Evolutionary conservation across 2,113 vertebrate genomes (phyloP).

Genomic region (Paramormyrops kingsleyae): DNA sequence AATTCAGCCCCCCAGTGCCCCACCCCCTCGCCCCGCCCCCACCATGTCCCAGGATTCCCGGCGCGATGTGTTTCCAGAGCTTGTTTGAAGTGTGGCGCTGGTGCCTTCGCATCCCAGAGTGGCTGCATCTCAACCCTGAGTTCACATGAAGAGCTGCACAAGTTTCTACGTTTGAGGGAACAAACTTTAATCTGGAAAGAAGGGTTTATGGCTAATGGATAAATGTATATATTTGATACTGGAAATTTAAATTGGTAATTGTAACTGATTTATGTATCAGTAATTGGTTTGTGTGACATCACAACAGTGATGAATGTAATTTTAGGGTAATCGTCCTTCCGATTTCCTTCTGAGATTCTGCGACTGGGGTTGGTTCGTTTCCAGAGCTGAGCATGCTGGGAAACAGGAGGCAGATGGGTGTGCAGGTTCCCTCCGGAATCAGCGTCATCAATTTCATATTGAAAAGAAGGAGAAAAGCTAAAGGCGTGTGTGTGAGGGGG

Average conservation of each 20-base stretch:
- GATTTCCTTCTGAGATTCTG: neutral
- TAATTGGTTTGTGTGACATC: neutral
- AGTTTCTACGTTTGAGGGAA: neutral
- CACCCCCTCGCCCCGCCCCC: neutral
- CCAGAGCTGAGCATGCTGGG: neutral
- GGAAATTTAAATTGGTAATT: neutral
- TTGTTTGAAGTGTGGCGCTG: slow-evolving; percentile 65
- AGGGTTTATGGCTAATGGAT: neutral
- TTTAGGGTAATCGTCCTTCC: neutral
- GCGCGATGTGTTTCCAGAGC: slow-evolving; percentile 66
- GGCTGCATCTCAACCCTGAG: neutral
- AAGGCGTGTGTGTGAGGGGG: neutral
- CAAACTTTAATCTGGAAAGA: neutral
- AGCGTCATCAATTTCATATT: neutral
- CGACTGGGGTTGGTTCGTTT: neutral
- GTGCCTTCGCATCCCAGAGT: neutral
- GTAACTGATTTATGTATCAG: neutral
- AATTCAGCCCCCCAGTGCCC: slow-evolving; percentile 83
- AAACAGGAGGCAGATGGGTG: neutral
- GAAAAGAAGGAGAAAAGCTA: neutral
- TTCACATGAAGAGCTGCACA: neutral
- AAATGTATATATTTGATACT: neutral
- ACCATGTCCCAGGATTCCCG: slow-evolving; percentile 57
- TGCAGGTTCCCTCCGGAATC: neutral
- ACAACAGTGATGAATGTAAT: neutral